Base-by-base conservation (phyloP, 2,113 vertebrate species). In the Oostethus manadensis region DNA sequence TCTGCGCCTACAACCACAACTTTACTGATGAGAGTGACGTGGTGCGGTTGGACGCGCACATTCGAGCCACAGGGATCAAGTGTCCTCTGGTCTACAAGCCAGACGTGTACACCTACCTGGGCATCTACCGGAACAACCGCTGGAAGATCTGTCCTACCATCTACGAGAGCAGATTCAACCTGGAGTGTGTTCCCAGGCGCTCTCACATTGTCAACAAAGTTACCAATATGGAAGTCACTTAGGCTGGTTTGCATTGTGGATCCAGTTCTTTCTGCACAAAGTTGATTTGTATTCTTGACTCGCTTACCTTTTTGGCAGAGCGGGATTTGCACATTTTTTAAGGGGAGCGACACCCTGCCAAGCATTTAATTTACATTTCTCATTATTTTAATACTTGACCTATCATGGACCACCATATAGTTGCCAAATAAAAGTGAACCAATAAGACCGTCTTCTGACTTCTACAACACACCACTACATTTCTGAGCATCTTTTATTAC, bases 71-170 rank as follows among this genome's bases (percentile, higher is more conserved):
- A 0, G 93, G 94, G 1, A 60, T 96, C 64, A 96, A 96, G 75
- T 95, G 93, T 58, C 73, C 82, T 0, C 87, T 96, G 5, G 79
- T 84, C 58, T 95, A 94, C 87, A 95, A 95, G 79, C 94, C 93
- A 0, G 93, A 96, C 2, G 93, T 92, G 48, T 96, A 96, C 84
- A 92, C 92, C 1, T 90, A 94, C 70, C 79, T 96, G 76, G 93
- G 94, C 22, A 93, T 96, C 72, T 95, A 96, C 79, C 82, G 94
- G 0, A 92, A 91, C 66, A 95, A 96, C 78, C 90, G 90, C 67
- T 95, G 93, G 93, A 93, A 92, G 58, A 86, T 95, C 43, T 93
- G 92, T 53, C 94, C 94, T 15, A 95, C 94, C 23, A 94, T 96
- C 51, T 96, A 94, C 10, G 93, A 95, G 80, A 96, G 94, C 85